These are phyloP conservation scores for Apamea sordens DNA, from an alignment of 2,888 invertebrate species.

Conservation along the genomic window DNA sequence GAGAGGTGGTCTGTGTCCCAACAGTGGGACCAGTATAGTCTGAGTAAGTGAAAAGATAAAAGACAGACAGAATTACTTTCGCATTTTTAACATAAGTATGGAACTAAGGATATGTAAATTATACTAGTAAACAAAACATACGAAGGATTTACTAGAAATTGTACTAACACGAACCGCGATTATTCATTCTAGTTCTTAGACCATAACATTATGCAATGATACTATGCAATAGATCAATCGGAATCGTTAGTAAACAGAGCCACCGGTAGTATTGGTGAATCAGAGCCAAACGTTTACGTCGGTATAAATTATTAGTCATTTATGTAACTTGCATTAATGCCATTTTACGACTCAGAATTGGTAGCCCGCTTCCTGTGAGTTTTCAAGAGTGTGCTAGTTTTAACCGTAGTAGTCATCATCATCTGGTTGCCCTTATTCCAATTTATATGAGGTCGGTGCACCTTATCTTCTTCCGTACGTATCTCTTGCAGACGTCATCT, in stretches of 20 bases:
- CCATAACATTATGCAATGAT: slow-evolving; percentile 56
- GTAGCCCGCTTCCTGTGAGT: slow-evolving; percentile 10
- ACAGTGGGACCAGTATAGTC: too few relatives aligned
- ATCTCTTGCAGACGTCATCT: not conserved
- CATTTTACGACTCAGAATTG: slow-evolving; percentile 6
- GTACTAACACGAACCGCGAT: not conserved
- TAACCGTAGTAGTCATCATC: not conserved
- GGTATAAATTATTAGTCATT: slow-evolving; percentile 46
- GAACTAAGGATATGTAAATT: not conserved
- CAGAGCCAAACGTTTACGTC: slow-evolving; percentile 37
- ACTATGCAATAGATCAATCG: slow-evolving; percentile 49
- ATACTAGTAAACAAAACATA: not conserved
- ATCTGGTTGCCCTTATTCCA: not conserved
- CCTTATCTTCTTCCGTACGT: not conserved
- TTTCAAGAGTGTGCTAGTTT: slow-evolving; percentile 6
- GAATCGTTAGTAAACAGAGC: slow-evolving; percentile 56
- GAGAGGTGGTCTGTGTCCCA: too few relatives aligned
- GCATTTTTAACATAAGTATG: too few relatives aligned
- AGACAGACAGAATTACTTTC: too few relatives aligned
- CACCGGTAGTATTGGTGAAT: slow-evolving; percentile 47
- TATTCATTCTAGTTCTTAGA: slow-evolving; percentile 38
- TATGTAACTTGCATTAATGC: slow-evolving; percentile 17
- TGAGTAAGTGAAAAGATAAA: too few relatives aligned
- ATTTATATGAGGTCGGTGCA: too few relatives aligned
- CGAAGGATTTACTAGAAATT: slow-evolving; percentile 17